Base-by-base conservation (phyloP, 2,113 vertebrate genomes). In the Xiphophorus maculatus region DNA sequence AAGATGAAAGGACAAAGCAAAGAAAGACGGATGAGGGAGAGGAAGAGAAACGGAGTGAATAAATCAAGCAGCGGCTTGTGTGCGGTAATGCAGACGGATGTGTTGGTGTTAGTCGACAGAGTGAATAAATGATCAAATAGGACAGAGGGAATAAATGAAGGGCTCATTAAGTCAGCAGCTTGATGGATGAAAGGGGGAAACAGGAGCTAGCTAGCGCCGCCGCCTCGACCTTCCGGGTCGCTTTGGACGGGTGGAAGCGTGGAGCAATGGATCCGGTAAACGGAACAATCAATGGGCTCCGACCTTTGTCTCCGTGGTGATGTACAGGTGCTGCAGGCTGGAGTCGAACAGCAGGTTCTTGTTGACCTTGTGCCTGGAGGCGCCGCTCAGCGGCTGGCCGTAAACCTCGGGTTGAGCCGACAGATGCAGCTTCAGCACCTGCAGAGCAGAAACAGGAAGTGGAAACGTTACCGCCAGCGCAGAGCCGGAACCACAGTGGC, bases 261-360 rank as follows among this genome's bases (percentile, higher is more conserved):
- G 25, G 40, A 78, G 42, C 69, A 63, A 79, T 65, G 64, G 81
- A 83, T 78, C 76, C 37, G 28, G 17, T 15, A 64, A 65, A 32
- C 66, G 67, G 48, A 77, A 70, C 14, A 74, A 89, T 89, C 69
- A 86, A 90, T 88, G 54, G 54, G 11, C 8, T 32, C 22, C 83
- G 91, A 98, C 98, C 97, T 97, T 97, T 78, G 95, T 95, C 88
- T 96, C 94, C 0, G 96, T 97, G 95, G 97, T 96, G 88, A 97
- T 93, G 0, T 98, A 99, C 8, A 99, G 81, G 81, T 95, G 92
- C 60, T 95, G 88, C 73, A 87, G 91, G 32, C 83, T 80, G 51
- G 82, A 84, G 17, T 97, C 96, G 54, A 99, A 94, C 63, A 96
- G 93, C 62, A 99, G 93, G 80, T 97, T 95, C 84, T 93, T 96